Base-by-base conservation (phyloP, 1,140 invertebrate species). In the Schlechtendalia chinensis region DNA sequence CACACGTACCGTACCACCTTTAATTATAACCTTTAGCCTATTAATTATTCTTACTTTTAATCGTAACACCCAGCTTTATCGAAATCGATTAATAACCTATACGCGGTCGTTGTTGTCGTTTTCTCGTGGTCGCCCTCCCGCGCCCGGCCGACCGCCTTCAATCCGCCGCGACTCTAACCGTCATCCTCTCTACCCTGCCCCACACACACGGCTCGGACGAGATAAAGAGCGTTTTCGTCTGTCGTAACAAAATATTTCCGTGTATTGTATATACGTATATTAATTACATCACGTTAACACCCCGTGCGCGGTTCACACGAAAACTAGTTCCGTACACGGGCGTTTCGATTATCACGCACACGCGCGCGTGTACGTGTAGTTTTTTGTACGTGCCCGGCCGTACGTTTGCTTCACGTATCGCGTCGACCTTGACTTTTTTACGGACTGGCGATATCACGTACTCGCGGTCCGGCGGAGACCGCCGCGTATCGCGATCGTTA, bases 11-110 rank as follows among this genome's bases (percentile, higher is more conserved):
- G 56, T 56, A 77, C n/a, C 61, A 79, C 58, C 75, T 63, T 58
- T 79, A 79, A 79, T 79, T 79, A 79, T 79, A 79, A 79, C 75
- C 75, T 79, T 79, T 79, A 63, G 75, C 56, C 75, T 79, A 79
- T 79, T 79, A 79, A 79, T 79, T 79, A 79, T 79, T 79, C 58
- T 79, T 79, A 47, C 45, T 77, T 79, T 79, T 79, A 79, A 79
- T 79, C 75, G 75, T 79, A 79, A 79, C 75, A 79, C 75, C 75
- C 75, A 79, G 39, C 75, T 59, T 50, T 79, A 77, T 77, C 74
- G 74, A 58, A 77, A 77, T 77, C 74, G 74, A 77, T 77, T 77
- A 77, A 77, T 77, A 77, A 77, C 74, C 56, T 39, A 77, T 59
- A 45, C 58, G 32, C 67, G 50, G 24, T 45, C 19, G 67, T 69